phyloP scores from a whole-genome alignment of 2,888 invertebrate genomes.

The Cerceris rybyensis region DNA sequence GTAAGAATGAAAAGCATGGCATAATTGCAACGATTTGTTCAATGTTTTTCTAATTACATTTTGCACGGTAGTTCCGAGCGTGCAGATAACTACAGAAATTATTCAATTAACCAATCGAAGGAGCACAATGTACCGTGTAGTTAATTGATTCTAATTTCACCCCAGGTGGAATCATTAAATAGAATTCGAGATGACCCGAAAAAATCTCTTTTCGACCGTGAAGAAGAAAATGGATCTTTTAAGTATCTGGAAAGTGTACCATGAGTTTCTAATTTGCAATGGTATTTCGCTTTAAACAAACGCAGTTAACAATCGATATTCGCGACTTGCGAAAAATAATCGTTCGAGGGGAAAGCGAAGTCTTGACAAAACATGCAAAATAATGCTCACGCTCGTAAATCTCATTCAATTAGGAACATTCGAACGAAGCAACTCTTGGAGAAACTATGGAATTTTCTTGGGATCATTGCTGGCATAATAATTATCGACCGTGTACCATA shows the following conservation, averaged over 20 bases:
- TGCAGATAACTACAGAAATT: not conserved
- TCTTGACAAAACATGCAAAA: slow-evolving; percentile 13
- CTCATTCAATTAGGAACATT: slow-evolving; percentile 15
- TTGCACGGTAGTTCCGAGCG: not conserved
- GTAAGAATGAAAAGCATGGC: not conserved
- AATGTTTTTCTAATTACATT: slow-evolving; percentile 25
- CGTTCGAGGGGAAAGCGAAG: slow-evolving; percentile 14
- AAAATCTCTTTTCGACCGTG: slow-evolving; percentile 36
- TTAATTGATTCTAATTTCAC: slow-evolving; percentile 51
- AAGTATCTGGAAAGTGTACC: slow-evolving; percentile 46
- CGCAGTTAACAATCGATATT: slow-evolving; percentile 29
- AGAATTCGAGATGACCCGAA: slow-evolving; percentile 6
- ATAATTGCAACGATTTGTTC: slow-evolving; percentile 1
- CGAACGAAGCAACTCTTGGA: not conserved
- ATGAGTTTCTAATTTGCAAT: slow-evolving; percentile 48
- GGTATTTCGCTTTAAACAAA: slow-evolving; percentile 25
- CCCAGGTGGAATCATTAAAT: not conserved
- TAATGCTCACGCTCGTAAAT: slow-evolving; percentile 20
- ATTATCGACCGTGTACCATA: not conserved
- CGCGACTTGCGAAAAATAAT: slow-evolving; percentile 6
- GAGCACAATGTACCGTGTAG: slow-evolving; percentile 27
- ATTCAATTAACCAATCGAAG: slow-evolving; percentile 37
- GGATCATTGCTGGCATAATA: not conserved
- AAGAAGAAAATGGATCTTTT: slow-evolving; percentile 52
- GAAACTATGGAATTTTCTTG: slow-evolving; percentile 24